These are phyloP conservation scores for Cavia aperea DNA, from an alignment of 2,113 vertebrate genomes.

Conservation along the genomic window DNA sequence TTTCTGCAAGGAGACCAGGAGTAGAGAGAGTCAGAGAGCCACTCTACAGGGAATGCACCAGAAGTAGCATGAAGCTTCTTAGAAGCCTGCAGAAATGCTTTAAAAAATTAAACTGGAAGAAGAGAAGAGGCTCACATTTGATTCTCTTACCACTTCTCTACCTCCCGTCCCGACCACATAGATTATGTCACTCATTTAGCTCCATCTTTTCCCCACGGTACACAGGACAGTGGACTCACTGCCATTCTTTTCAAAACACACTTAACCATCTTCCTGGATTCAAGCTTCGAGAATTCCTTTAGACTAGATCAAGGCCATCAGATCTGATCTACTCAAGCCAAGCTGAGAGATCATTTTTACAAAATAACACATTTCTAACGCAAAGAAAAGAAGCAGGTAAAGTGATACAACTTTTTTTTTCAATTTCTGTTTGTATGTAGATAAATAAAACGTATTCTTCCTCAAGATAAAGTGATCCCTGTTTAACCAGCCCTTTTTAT, in stretches of 20 bases:
- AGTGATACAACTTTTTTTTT: background rate
- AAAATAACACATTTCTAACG: slow-evolving; percentile 4
- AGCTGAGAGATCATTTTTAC: background rate
- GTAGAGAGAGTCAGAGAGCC: background rate
- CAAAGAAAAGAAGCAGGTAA: background rate
- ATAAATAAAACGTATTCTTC: slow-evolving; percentile 54
- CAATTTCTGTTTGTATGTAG: background rate
- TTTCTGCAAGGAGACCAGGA: background rate
- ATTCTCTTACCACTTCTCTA: background rate
- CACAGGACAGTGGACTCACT: accelerated
- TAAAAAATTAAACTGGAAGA: background rate
- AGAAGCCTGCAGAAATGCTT: background rate
- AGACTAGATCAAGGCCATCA: background rate
- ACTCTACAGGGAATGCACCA: background rate
- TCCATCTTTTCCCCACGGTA: background rate
- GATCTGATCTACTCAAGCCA: background rate
- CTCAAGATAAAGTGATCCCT: slow-evolving; percentile 31
- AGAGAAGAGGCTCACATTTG: background rate
- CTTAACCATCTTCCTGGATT: background rate
- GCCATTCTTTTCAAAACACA: background rate
- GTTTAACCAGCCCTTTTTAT: slow-evolving; percentile 10
- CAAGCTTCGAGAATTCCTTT: background rate
- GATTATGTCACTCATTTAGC: background rate
- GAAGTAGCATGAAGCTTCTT: background rate
- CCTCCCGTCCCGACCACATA: background rate